These are phyloP conservation scores for Martes martes DNA, from an alignment of 2,113 vertebrate species.

Conservation along the genomic window DNA sequence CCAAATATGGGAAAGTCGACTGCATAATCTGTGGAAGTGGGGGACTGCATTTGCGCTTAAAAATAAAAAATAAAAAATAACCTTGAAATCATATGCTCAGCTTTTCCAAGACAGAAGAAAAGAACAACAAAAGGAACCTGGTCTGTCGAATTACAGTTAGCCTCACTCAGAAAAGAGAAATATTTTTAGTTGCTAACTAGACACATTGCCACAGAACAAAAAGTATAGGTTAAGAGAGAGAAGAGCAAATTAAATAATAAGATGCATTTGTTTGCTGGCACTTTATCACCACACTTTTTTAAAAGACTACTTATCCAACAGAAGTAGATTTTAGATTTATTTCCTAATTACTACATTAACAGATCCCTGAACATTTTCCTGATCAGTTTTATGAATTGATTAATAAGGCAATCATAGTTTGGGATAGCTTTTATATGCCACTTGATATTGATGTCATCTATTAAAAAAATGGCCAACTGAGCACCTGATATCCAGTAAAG, in stretches of 20 bases:
- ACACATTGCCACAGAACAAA: neutral
- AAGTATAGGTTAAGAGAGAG: constrained; percentile 39
- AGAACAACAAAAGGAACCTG: constrained; percentile 5
- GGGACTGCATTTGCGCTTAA: too few relatives aligned
- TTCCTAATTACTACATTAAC: constrained; percentile 40
- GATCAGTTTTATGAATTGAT: constrained; percentile 65
- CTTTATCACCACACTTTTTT: neutral
- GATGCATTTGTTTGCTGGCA: constrained; percentile 44
- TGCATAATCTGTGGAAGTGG: too few relatives aligned
- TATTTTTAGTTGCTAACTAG: constrained; percentile 3
- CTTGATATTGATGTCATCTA: constrained; percentile 66
- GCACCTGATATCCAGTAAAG: constrained; percentile 54
- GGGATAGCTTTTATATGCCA: constrained; percentile 61
- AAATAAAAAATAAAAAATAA: neutral
- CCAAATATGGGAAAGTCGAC: too few relatives aligned
- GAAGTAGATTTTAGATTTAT: constrained; percentile 49
- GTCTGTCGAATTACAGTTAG: constrained; percentile 2
- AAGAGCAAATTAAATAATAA: constrained; percentile 44
- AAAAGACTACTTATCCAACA: constrained; percentile 23
- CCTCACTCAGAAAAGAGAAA: constrained; percentile 49
- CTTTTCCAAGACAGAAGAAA: constrained; percentile 42
- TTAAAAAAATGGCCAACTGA: constrained; percentile 55
- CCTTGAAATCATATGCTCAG: constrained; percentile 18
- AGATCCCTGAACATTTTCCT: constrained; percentile 23
- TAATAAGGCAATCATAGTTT: constrained; percentile 62